Conservation (phyloP, 2,113 vertebrate genomes). For the Chamaetylas fuelleborni region DNA sequence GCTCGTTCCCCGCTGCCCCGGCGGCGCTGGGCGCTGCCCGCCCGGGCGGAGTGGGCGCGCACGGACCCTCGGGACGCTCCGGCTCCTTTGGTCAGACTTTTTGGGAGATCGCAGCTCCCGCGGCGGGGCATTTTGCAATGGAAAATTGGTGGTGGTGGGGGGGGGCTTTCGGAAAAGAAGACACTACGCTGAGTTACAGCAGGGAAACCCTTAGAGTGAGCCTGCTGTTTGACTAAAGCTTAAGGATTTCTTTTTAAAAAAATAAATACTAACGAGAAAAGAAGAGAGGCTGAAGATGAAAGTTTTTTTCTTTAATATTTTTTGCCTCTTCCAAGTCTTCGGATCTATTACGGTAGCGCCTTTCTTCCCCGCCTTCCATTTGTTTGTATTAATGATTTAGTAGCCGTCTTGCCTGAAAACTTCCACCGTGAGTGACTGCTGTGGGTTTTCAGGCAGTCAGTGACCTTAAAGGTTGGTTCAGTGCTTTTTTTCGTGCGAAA, state of each 20-base stretch:
- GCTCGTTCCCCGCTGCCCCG: background rate
- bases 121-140: constrained; percentile 25
- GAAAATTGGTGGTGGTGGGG: background rate
- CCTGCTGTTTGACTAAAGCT: background rate
- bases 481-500: constrained; percentile 65
- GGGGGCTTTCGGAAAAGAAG: background rate
- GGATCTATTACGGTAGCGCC: constrained; percentile 75
- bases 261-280: background rate
- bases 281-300: constrained; percentile 57
- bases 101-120: background rate
- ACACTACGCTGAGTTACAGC: constrained; percentile 22
- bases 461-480: constrained; percentile 77
- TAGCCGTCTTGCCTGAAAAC: constrained; percentile 82
- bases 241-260: background rate
- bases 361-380: constrained; percentile 78
- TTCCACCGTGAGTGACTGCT: constrained; percentile 75
- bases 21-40: constrained; percentile 24
- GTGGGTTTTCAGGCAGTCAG: constrained; percentile 75
- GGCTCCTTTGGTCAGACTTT: background rate
- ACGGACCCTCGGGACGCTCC: constrained; percentile 21
- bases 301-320: constrained; percentile 27
- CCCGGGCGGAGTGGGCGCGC: background rate
- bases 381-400: constrained; percentile 87
- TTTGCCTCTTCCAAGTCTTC: constrained; percentile 35
- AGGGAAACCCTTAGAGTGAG: constrained; percentile 47